Conservation (phyloP, 2,797 vertebrate genomes). For the Chaetodon trifasciatus region DNA sequence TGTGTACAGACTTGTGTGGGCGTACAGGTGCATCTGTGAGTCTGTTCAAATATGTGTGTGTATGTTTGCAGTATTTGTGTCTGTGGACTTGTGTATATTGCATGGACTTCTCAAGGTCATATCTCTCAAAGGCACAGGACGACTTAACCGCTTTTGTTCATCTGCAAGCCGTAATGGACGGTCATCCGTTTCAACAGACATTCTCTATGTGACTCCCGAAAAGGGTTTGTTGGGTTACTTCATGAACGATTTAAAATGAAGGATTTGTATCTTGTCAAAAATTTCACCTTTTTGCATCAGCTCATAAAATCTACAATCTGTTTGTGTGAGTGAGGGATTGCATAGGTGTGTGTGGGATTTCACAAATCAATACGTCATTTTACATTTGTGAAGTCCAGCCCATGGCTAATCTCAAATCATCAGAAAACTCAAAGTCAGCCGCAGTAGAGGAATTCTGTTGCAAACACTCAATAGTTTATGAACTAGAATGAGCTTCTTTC, state of each 20-base stretch:
- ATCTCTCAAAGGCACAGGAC: slow-evolving; percentile 49
- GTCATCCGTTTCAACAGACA: slow-evolving; percentile 30
- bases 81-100: background rate
- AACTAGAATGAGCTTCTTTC: slow-evolving; percentile 35
- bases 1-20: background rate
- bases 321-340: slow-evolving; percentile 41
- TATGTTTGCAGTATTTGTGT: slow-evolving; percentile 12
- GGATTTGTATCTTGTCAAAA: slow-evolving; percentile 25
- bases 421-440: slow-evolving; percentile 44
- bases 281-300: slow-evolving; percentile 61
- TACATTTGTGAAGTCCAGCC: slow-evolving; percentile 59
- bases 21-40: slow-evolving; percentile 14
- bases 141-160: slow-evolving; percentile 57
- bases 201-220: slow-evolving; percentile 26
- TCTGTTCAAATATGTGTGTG: background rate
- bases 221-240: slow-evolving; percentile 35
- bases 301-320: slow-evolving; percentile 33
- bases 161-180: slow-evolving; percentile 44
- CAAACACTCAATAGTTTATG: slow-evolving; percentile 62
- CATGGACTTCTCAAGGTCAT: slow-evolving; percentile 66
- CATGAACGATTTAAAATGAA: slow-evolving; percentile 5
- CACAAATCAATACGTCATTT: slow-evolving; percentile 73
- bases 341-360: slow-evolving; percentile 47
- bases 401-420: slow-evolving; percentile 57
- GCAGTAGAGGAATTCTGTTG: slow-evolving; percentile 38